Conservation (phyloP, 2,113 vertebrate genomes). For the Corythornis cristatus region DNA sequence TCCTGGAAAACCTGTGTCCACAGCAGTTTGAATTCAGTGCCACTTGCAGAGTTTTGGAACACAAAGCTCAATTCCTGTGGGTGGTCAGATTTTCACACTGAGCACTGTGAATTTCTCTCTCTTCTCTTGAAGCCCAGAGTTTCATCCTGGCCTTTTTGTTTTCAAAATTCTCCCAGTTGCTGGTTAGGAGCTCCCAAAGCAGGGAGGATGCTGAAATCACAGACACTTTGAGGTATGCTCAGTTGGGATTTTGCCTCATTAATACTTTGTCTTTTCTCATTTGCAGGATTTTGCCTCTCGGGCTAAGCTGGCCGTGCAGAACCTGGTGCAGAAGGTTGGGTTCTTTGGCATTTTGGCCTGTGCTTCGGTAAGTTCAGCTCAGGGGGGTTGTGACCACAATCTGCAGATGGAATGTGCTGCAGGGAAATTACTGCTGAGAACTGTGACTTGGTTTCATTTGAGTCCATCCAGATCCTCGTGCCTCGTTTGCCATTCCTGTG, state of each 20-base stretch:
- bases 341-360: constrained; percentile 95
- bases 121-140: not conserved
- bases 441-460: not conserved
- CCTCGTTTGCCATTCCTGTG: not conserved
- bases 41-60: not conserved
- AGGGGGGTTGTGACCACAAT: not conserved
- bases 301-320: constrained; percentile 93
- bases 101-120: not conserved
- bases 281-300: constrained; percentile 91
- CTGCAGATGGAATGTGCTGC: not conserved
- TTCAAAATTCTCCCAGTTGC: not conserved
- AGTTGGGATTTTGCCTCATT: accelerated
- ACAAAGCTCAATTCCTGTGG: not conserved
- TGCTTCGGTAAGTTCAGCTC: constrained; percentile 86
- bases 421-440: not conserved
- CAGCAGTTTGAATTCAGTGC: not conserved
- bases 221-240: accelerated
- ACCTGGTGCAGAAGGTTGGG: constrained; percentile 97
- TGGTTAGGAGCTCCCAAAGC: not conserved
- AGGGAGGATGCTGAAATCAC: not conserved
- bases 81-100: not conserved
- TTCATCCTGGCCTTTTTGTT: not conserved
- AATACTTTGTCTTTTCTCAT: not conserved
- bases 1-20: not conserved
- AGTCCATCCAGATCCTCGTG: accelerated